These are phyloP conservation scores for Thermophis baileyi DNA, from an alignment of 2,113 vertebrate genomes.

Conservation along the genomic window DNA sequence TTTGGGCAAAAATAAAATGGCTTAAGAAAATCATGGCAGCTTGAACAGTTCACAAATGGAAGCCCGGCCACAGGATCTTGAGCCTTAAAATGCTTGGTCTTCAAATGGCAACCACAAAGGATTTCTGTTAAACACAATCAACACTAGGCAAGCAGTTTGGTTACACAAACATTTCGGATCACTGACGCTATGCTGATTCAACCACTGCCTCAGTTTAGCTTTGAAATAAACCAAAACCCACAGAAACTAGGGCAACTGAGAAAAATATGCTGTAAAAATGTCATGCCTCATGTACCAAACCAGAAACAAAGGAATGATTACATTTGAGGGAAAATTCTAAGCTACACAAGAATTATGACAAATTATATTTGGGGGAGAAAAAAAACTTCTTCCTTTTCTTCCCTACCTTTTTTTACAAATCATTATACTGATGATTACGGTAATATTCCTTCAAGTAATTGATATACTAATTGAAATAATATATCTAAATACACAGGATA, in stretches of 20 bases:
- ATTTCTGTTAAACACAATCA: constrained; percentile 54
- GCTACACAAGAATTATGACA: background rate
- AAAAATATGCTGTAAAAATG: background rate
- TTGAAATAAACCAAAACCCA: background rate
- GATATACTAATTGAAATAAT: background rate
- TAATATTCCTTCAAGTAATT: background rate
- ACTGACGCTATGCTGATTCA: constrained; percentile 9
- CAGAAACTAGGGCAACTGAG: background rate
- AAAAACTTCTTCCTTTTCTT: background rate
- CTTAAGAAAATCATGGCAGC: background rate
- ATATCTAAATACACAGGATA: background rate
- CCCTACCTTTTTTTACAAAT: background rate
- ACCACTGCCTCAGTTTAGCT: background rate
- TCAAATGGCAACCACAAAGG: constrained; percentile 29
- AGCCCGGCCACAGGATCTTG: background rate
- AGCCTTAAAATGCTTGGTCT: background rate
- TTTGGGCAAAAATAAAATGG: background rate
- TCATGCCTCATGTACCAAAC: background rate
- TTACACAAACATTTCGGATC: constrained; percentile 13
- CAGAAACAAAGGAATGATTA: background rate
- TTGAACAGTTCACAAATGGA: background rate
- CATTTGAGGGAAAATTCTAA: background rate
- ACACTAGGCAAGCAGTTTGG: constrained; percentile 28
- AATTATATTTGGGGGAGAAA: background rate
- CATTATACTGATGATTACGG: background rate